Base-by-base conservation (phyloP, 2,888 invertebrate species). In the Chymomyza fuscimana region DNA sequence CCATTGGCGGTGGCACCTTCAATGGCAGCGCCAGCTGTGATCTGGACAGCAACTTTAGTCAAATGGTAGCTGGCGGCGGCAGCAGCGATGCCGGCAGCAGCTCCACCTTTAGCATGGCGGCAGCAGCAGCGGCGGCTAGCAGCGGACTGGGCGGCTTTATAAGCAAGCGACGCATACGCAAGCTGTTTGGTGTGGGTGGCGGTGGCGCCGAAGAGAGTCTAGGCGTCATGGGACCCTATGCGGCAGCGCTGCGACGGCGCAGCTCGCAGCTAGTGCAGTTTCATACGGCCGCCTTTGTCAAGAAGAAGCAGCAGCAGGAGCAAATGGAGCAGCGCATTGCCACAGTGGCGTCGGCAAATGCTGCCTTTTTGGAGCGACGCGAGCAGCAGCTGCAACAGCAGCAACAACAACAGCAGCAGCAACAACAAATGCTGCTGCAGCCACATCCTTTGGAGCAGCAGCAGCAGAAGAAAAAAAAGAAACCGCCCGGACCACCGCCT, bases 11-110 rank as follows among this genome's bases (percentile, higher is more conserved):
- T 15, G 77, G 85, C 65, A 88, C 87, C 5, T 79, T 88, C 65
- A 86, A 87, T 50, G 90, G 90, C 74, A 90, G 88, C 76, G 80
- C 81, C 72, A 90, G 91, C 64, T 90, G 89, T 70, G 91, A 91
- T 67, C 82, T 91, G 67, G 91, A 91, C 72, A 91, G 91, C 80
- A 91, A 91, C 58, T 91, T 91, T 59, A 91, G 91, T 67, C 91
- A 90, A 71, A 90, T 91, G 89, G 91, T 91, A 10, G 91, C 89
- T 29, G 91, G 89, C 68, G 91, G 89, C 67, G 85, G 82, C 61
- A 80, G 65, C 4, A 63, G 62, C 32, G 65, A 78, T 16, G 81
- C 74, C 2, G 80, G 63, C 5, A 81, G 81, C 73, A 84, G 87
- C 66, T 78, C 76, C 1, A 70, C 67, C 0, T 78, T 76, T 25